Conservation (phyloP, 2,888 invertebrate species). For the Amphipoea oculea region DNA sequence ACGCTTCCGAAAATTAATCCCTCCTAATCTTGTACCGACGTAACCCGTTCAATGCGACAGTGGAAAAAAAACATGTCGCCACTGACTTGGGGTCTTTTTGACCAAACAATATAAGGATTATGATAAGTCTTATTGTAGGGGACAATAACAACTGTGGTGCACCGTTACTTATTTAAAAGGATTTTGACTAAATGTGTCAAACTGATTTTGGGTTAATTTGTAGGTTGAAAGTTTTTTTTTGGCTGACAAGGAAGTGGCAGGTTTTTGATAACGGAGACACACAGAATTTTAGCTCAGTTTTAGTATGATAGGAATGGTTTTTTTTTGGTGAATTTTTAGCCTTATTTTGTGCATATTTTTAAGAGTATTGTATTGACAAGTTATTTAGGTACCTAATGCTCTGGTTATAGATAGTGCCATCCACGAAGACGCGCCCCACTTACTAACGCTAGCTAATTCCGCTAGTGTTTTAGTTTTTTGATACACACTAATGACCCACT, state of each 20-base stretch:
- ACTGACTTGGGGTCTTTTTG: constrained; percentile 58
- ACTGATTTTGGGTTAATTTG: constrained; percentile 35
- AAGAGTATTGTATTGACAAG: not conserved
- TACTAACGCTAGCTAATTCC: too few relatives aligned
- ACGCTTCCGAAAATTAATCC: constrained; percentile 29
- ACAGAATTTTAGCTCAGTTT: not conserved
- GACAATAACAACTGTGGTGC: constrained; percentile 68
- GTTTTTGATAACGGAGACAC: not conserved
- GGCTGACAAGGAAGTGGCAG: not conserved
- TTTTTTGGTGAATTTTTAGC: too few relatives aligned
- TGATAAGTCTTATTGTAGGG: constrained; percentile 71
- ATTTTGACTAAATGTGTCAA: constrained; percentile 59
- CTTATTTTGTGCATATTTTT: not conserved
- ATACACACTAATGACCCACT: too few relatives aligned
- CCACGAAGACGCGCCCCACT: too few relatives aligned
- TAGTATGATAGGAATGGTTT: not conserved
- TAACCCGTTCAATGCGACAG: constrained; percentile 41
- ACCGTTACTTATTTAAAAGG: constrained; percentile 57
- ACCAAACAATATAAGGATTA: constrained; percentile 75
- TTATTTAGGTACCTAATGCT: not conserved
- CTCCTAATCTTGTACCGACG: constrained; percentile 22
- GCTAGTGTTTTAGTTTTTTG: too few relatives aligned
- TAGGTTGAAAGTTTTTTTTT: not conserved
- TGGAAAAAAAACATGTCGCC: constrained; percentile 62
- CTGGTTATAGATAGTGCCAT: too few relatives aligned